These are phyloP conservation scores for Simalia tracyae DNA, from an alignment of 2,797 vertebrate species.

Conservation along the genomic window DNA sequence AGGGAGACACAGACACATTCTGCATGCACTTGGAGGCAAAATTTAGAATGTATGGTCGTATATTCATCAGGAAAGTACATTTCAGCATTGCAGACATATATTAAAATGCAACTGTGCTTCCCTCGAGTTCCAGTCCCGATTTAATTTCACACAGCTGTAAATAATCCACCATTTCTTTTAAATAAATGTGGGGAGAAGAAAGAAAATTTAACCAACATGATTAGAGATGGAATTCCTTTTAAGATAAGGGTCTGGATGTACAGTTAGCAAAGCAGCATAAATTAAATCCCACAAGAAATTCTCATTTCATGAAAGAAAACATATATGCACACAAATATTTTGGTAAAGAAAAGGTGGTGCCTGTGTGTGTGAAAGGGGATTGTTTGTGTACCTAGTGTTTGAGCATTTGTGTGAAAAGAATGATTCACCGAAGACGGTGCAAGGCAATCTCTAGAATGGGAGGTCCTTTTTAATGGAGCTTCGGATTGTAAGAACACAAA, in stretches of 20 bases:
- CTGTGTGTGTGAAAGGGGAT: background rate
- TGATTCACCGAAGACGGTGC: background rate
- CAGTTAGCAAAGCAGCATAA: background rate
- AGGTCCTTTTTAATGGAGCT: background rate
- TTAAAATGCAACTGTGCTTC: constrained; percentile 15
- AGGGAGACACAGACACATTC: background rate
- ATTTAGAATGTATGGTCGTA: background rate
- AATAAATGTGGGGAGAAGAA: background rate
- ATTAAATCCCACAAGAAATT: background rate
- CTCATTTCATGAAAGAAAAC: too few relatives aligned
- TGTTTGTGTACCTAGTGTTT: background rate
- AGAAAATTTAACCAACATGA: background rate
- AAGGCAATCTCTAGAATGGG: background rate
- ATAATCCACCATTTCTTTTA: constrained; percentile 14
- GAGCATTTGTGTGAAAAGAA: background rate
- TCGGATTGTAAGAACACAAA: background rate
- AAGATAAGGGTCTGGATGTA: background rate
- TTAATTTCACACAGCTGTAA: constrained; percentile 17
- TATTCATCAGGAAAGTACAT: background rate
- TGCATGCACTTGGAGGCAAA: background rate
- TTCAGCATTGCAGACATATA: constrained; percentile 8
- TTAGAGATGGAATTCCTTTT: constrained; percentile 15
- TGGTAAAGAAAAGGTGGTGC: background rate
- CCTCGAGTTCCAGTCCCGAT: background rate
- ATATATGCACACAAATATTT: background rate